Evolutionary conservation across 2,797 vertebrate species (phyloP), one percentile per base, ranked within the genome.

Genomic region (Trachurus trachurus): DNA sequence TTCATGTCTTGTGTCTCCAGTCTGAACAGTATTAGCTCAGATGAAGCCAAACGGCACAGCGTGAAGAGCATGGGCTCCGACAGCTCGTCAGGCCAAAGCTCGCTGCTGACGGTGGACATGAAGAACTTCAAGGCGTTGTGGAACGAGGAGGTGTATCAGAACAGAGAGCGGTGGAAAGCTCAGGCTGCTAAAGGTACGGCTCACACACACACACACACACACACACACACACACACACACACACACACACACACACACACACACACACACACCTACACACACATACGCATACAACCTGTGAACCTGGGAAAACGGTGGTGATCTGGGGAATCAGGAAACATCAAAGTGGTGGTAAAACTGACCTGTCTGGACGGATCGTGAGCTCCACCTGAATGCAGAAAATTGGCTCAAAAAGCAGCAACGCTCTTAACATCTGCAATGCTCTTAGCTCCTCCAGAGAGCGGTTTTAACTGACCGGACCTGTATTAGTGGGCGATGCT

Each of bases 81-180:
- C 93, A 96, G 95, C 88, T 94, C 96, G 26, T 96, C 96, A 1
- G 93, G 96, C 85, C 97, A 95, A 56, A 95, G 95, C 88, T 97
- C 98, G 5, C 93, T 99, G 89, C 96, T 98, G 91, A 93, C 96
- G 21, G 95, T 97, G 80, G 97, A 99, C 93, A 96, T 96, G 68
- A 99, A 98, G 92, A 95, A 92, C 94, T 99, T 99, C 90, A 99
- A 99, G 94, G 68, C 94, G 47, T 92, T 96, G 71, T 99, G 98
- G 98, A 98, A 95, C 0, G 98, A 99, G 74, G 96, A 97, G 75
- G 97, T 99, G 17, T 96, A 95, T 78, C 94, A 96, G 90, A 99
- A 99, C 76, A 94, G 98, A 58, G 98, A 99, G 89, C 93, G 97
- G 66, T 99, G 98, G 98, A 98, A 98, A 94, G 87, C 96, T 0